Percentiles rank a stretch among this genome's conserved stretches.
Evolutionary conservation across 1,140 invertebrate species (phyloP).

Genomic region (Cherax quadricarinatus): DNA sequence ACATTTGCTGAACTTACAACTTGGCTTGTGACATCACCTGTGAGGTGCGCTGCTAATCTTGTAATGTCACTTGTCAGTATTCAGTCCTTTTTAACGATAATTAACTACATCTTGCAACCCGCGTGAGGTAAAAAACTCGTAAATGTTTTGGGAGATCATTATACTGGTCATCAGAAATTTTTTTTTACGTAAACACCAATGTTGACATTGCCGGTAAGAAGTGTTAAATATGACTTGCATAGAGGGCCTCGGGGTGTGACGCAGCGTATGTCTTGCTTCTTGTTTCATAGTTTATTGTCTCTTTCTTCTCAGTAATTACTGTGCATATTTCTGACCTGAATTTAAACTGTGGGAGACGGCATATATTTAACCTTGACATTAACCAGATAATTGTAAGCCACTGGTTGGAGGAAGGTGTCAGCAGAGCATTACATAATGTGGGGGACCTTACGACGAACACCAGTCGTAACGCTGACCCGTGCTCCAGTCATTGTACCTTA

Average conservation of each 20-base stretch:
- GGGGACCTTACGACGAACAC: conserved; percentile 27
- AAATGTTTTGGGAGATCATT: too few relatives aligned
- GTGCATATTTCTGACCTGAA: conserved; percentile 27
- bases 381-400: conserved; percentile 12
- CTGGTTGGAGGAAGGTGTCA: conserved; percentile 4
- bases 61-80: too few relatives aligned
- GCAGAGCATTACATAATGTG: conserved; percentile 17
- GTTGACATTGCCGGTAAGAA: neutral
- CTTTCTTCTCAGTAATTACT: conserved; percentile 5
- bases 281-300: conserved; percentile 25
- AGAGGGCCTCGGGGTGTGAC: neutral
- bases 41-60: too few relatives aligned
- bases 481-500: conserved; percentile 2
- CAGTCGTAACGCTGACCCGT: conserved; percentile 16
- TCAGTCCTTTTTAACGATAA: too few relatives aligned
- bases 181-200: too few relatives aligned
- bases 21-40: too few relatives aligned
- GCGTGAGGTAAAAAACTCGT: too few relatives aligned
- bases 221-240: conserved; percentile 10
- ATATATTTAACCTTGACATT: conserved; percentile 20
- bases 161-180: too few relatives aligned
- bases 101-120: too few relatives aligned
- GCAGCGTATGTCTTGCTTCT: neutral
- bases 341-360: conserved; percentile 27
- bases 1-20: too few relatives aligned